A percentile compares a stretch with the other conserved stretches of the same genome.
phyloP scores from a whole-genome alignment of 1,140 invertebrate species.

The Ostrea edulis region DNA sequence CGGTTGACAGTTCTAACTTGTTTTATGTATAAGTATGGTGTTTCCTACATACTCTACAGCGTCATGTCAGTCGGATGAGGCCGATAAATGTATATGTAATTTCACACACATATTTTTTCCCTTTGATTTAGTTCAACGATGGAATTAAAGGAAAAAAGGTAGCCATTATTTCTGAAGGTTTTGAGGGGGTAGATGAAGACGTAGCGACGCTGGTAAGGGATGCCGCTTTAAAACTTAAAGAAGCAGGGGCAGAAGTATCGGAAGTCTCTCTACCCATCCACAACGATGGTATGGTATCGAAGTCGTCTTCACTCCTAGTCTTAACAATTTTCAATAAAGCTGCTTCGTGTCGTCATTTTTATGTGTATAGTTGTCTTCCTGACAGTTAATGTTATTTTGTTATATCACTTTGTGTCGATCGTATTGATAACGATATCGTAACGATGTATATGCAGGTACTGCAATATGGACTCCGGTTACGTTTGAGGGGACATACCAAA shows the following conservation, averaged over 20 bases:
- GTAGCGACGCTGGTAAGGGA: slow-evolving; percentile 36
- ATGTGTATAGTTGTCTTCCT: too few species aligned
- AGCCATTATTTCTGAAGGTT: slow-evolving; percentile 42
- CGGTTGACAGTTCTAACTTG: too few species aligned
- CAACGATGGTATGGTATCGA: slow-evolving; percentile 22
- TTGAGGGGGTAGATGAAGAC: slow-evolving; percentile 17
- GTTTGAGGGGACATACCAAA: slow-evolving; percentile 58
- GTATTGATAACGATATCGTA: slow-evolving; percentile 2
- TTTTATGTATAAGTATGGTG: too few species aligned
- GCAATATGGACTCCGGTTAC: slow-evolving; percentile 57
- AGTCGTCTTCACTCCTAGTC: too few species aligned
- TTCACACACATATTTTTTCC: too few species aligned
- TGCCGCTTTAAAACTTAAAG: slow-evolving; percentile 34
- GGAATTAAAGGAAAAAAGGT: slow-evolving; percentile 39
- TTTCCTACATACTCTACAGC: too few species aligned
- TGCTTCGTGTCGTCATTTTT: too few species aligned
- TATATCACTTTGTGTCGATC: too few species aligned
- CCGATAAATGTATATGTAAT: too few species aligned
- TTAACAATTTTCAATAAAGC: too few species aligned
- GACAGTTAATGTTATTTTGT: too few species aligned
- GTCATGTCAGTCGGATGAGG: too few species aligned
- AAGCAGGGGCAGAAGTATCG: slow-evolving; percentile 47
- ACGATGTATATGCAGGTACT: slow-evolving; percentile 41
- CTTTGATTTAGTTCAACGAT: slow-evolving; percentile 13
- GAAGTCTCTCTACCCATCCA: slow-evolving; percentile 60